These are phyloP conservation scores for Drosophila macrospina DNA, from an alignment of 2,888 invertebrate genomes.

Conservation along the genomic window DNA sequence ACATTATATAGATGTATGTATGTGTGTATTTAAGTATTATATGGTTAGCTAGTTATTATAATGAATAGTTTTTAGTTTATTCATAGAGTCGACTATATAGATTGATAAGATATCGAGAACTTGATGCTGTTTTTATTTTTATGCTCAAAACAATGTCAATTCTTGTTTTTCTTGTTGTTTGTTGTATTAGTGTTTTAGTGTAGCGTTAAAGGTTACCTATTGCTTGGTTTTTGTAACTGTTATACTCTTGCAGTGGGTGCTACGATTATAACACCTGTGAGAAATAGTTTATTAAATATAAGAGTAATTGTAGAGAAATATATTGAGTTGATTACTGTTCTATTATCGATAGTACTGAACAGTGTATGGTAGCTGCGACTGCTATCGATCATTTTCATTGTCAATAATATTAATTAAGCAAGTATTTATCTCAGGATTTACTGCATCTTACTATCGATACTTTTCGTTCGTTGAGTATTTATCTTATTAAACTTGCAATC, in stretches of 20 bases:
- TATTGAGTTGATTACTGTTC: neutral
- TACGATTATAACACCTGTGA: neutral
- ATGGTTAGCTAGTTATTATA: conserved; percentile 35
- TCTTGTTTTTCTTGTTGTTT: conserved; percentile 33
- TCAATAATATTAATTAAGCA: no score
- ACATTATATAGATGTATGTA: conserved; percentile 37
- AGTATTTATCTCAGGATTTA: no score
- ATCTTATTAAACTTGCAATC: no score
- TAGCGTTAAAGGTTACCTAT: neutral
- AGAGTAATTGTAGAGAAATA: neutral
- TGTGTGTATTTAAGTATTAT: conserved; percentile 44
- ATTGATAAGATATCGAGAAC: conserved; percentile 31
- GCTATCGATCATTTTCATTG: no score
- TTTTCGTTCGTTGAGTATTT: no score
- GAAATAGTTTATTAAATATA: no score
- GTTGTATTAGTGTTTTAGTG: conserved; percentile 46
- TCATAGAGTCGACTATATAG: conserved; percentile 12
- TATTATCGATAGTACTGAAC: neutral
- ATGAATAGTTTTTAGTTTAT: conserved; percentile 19
- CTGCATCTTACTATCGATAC: neutral
- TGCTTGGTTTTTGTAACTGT: neutral
- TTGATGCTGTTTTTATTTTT: conserved; percentile 37
- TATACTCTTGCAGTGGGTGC: conserved; percentile 8
- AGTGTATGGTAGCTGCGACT: no score
- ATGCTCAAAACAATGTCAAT: conserved; percentile 64